A percentile compares a stretch with the other conserved stretches of the same genome.
Evolutionary conservation across 2,797 vertebrate species (phyloP).

Genomic region (Chiloscyllium punctatum): DNA sequence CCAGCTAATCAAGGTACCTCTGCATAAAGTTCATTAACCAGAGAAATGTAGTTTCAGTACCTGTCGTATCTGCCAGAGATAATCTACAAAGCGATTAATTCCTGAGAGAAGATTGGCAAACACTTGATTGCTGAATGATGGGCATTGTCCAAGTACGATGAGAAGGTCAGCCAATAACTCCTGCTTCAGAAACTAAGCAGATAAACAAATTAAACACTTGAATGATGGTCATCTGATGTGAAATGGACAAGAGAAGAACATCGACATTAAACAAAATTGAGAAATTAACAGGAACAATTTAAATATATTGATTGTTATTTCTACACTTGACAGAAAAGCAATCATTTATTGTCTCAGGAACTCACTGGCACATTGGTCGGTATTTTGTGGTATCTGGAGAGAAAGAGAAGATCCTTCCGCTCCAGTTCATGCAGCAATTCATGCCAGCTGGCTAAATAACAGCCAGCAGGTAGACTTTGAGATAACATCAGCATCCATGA

Average conservation of each 20-base stretch:
- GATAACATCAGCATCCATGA: no score
- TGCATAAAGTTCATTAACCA: background rate
- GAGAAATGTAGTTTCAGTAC: constrained; percentile 51
- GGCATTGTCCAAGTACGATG: constrained; percentile 65
- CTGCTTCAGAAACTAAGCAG: constrained; percentile 63
- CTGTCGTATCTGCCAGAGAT: constrained; percentile 63
- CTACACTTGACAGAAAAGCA: background rate
- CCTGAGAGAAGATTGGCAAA: constrained; percentile 64
- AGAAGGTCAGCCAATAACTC: constrained; percentile 57
- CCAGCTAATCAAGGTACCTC: no score
- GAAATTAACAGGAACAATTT: background rate
- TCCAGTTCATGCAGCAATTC: no score
- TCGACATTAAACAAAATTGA: background rate
- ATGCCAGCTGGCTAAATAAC: no score
- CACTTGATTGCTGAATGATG: constrained; percentile 57
- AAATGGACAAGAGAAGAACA: background rate
- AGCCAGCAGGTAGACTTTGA: no score
- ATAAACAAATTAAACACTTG: background rate
- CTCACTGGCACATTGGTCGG: background rate
- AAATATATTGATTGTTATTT: background rate
- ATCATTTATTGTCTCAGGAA: background rate
- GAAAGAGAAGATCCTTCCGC: no score
- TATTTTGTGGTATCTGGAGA: no score
- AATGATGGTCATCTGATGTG: background rate
- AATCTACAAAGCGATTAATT: constrained; percentile 62